These are phyloP conservation scores for Habroteleia sp. DNA, from an alignment of 2,888 invertebrate species.

Conservation along the genomic window DNA sequence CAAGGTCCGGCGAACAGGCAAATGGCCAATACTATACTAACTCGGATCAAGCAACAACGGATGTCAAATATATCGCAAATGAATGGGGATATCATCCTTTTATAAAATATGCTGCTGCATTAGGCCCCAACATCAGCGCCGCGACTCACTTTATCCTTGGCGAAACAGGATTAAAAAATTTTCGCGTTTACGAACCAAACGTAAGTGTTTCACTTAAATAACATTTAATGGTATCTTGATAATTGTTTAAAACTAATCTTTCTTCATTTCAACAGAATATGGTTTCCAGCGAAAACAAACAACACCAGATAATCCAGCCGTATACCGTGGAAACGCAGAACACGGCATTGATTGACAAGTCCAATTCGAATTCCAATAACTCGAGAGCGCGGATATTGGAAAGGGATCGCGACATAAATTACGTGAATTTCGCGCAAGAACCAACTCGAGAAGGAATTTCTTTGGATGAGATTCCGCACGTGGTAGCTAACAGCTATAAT, in stretches of 20 bases:
- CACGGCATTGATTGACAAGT: conserved; percentile 36
- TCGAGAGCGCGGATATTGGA: conserved; percentile 40
- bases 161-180: conserved; percentile 83
- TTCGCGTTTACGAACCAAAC: conserved; percentile 66
- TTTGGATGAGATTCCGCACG: conserved; percentile 44
- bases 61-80: conserved; percentile 85
- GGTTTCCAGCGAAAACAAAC: conserved; percentile 14
- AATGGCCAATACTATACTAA: conserved; percentile 68
- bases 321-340: conserved; percentile 43
- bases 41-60: conserved; percentile 71
- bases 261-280: conserved; percentile 12
- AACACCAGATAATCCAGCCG: conserved; percentile 64
- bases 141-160: conserved; percentile 83
- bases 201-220: too few relatives aligned
- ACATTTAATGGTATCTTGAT: too few relatives aligned
- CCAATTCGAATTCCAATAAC: conserved; percentile 48
- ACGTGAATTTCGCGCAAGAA: conserved; percentile 56
- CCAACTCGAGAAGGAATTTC: conserved; percentile 35
- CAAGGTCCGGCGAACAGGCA: conserved; percentile 69
- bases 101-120: conserved; percentile 83
- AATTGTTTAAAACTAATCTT: too few relatives aligned
- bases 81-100: conserved; percentile 86
- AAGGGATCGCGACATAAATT: conserved; percentile 51
- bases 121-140: conserved; percentile 81
- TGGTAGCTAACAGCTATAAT: conserved; percentile 22